phyloP scores from a whole-genome alignment of 2,888 invertebrate species.

The Dicranocentrus wangi region DNA sequence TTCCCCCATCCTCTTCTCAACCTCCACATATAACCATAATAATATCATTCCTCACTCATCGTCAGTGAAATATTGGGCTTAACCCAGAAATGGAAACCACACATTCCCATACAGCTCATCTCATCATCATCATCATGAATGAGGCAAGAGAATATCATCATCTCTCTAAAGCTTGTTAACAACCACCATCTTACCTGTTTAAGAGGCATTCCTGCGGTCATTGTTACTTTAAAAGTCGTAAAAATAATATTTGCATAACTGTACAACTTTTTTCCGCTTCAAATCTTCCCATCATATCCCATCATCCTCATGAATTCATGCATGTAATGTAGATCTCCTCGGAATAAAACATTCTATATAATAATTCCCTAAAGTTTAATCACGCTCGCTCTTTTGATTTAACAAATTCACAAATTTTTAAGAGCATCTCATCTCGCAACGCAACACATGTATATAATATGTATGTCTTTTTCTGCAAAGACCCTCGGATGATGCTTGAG shows the following conservation, averaged over 20 bases:
- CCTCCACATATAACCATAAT: too few relatives aligned
- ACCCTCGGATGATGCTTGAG: too few relatives aligned
- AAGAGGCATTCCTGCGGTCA: constrained; percentile 21
- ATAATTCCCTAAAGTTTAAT: too few relatives aligned
- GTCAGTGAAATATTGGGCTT: constrained; percentile 26
- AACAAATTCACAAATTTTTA: too few relatives aligned
- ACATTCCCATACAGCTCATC: neutral
- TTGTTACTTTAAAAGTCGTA: constrained; percentile 26
- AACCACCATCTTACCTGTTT: neutral
- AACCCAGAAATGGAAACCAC: constrained; percentile 36
- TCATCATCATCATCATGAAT: neutral
- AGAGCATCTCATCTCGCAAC: too few relatives aligned
- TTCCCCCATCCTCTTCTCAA: too few relatives aligned
- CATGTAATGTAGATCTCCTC: too few relatives aligned
- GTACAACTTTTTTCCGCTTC: constrained; percentile 14
- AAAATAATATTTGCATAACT: constrained; percentile 45
- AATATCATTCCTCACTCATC: too few relatives aligned
- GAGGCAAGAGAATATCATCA: neutral
- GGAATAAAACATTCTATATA: too few relatives aligned
- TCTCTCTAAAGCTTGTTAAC: constrained; percentile 6
- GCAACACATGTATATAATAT: too few relatives aligned
- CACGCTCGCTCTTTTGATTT: too few relatives aligned
- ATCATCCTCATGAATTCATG: constrained; percentile 5
- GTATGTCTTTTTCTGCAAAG: too few relatives aligned
- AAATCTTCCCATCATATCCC: neutral